These are phyloP conservation scores for Macrobrachium nipponense DNA, from an alignment of 1,140 invertebrate genomes.

Conservation along the genomic window DNA sequence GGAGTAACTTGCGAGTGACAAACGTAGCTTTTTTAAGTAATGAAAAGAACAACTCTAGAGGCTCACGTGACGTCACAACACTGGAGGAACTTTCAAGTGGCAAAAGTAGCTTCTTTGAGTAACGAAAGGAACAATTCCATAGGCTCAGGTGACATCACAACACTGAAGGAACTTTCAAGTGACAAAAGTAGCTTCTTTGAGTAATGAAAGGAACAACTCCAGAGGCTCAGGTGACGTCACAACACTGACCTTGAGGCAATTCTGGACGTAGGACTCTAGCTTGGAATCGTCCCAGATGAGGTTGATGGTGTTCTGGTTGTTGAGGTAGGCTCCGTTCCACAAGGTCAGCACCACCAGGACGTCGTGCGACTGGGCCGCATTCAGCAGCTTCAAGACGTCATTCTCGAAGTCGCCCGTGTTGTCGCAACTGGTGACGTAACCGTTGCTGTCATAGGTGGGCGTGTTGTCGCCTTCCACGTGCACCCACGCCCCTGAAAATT, in stretches of 20 bases:
- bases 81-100: neutral
- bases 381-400: slow-evolving; percentile 16
- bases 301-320: slow-evolving; percentile 67
- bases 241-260: slow-evolving; percentile 67
- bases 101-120: neutral
- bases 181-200: neutral
- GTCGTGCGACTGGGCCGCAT: slow-evolving; percentile 61
- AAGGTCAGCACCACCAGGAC: slow-evolving; percentile 68
- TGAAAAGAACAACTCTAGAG: neutral
- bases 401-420: slow-evolving; percentile 22
- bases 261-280: slow-evolving; percentile 68
- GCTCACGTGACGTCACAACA: too few relatives aligned
- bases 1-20: slow-evolving; percentile 42
- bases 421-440: slow-evolving; percentile 29
- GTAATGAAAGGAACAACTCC: neutral
- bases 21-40: neutral
- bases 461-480: slow-evolving; percentile 69
- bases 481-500: slow-evolving; percentile 68
- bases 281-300: slow-evolving; percentile 68
- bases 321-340: slow-evolving; percentile 69
- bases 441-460: slow-evolving; percentile 50
- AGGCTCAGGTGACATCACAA: too few relatives aligned
- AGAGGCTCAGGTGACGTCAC: too few relatives aligned
- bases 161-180: slow-evolving; percentile 59
- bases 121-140: neutral